Evolutionary conservation across 1,140 invertebrate species (phyloP).

Genomic region (Heliothis subflexa): DNA sequence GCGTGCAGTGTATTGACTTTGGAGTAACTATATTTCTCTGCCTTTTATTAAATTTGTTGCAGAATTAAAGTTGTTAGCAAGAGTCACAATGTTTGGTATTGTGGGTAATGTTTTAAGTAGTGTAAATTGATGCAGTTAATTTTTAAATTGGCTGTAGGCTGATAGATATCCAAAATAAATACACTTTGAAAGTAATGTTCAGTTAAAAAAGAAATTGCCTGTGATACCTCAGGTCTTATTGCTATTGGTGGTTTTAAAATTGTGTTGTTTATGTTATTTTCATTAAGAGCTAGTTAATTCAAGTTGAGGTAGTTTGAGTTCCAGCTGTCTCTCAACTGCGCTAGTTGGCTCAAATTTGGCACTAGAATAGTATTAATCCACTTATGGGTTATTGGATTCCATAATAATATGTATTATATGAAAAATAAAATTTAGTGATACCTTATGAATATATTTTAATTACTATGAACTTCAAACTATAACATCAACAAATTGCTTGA

Average conservation of each 20-base stretch:
- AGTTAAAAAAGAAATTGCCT: conserved; percentile 45
- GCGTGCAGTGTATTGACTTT: conserved; percentile 45
- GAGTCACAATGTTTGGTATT: neutral
- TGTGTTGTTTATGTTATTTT: conserved; percentile 42
- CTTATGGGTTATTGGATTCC: conserved; percentile 41
- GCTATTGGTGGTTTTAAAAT: conserved; percentile 45
- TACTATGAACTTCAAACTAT: neutral
- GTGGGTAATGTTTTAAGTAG: conserved; percentile 3
- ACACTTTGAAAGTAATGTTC: conserved; percentile 39
- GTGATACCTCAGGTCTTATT: conserved; percentile 49
- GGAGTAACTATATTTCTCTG: conserved; percentile 29
- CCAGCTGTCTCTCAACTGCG: conserved; percentile 8
- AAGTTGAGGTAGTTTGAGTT: conserved; percentile 27
- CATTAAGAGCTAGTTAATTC: conserved; percentile 21
- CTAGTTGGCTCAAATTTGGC: conserved; percentile 26
- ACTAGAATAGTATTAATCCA: conserved; percentile 48
- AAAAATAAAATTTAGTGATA: conserved; percentile 46
- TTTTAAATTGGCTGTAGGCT: conserved; percentile 32
- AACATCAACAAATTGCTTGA: neutral
- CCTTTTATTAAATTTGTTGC: conserved; percentile 36
- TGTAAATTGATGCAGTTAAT: conserved; percentile 30
- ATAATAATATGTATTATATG: conserved; percentile 45
- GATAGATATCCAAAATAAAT: conserved; percentile 7
- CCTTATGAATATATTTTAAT: conserved; percentile 34
- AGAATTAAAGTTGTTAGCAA: conserved; percentile 25